Percentiles rank a stretch among this genome's conserved stretches.
These are phyloP conservation scores for Ceyx margarethae DNA, from an alignment of 2,113 vertebrate species.

Conservation along the genomic window DNA sequence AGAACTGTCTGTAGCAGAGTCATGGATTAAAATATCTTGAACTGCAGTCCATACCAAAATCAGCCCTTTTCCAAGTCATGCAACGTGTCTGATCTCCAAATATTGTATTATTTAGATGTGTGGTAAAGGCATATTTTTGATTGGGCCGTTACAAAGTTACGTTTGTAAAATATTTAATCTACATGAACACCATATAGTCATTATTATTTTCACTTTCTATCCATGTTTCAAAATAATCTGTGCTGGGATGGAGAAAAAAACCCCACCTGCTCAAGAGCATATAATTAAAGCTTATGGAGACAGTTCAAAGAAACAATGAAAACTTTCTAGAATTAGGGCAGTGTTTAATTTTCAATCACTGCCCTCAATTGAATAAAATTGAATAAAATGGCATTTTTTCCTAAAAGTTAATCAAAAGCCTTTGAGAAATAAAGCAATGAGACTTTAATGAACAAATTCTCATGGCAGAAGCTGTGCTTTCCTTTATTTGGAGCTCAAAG, in stretches of 20 bases:
- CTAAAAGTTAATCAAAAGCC: constrained; percentile 53
- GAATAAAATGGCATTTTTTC: background rate
- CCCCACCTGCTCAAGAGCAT: background rate
- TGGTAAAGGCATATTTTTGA: background rate
- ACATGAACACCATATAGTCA: background rate
- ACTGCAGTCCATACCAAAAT: background rate
- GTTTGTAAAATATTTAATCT: background rate
- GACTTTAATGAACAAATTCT: constrained; percentile 61
- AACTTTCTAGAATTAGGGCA: constrained; percentile 49
- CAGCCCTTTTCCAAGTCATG: background rate
- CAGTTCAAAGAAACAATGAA: background rate
- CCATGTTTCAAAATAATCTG: background rate
- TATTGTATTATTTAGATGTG: background rate
- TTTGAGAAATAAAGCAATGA: constrained; percentile 55
- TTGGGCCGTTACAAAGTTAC: background rate
- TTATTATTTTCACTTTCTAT: background rate
- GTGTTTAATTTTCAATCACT: background rate
- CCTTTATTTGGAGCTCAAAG: constrained; percentile 11
- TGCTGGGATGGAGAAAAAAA: background rate
- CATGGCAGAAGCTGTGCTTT: background rate
- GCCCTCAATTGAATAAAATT: constrained; percentile 6
- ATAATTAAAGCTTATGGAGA: background rate
- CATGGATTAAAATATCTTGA: background rate
- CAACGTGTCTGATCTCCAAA: background rate
- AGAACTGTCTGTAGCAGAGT: background rate